A percentile compares a stretch with the other conserved stretches of the same genome.
These are phyloP conservation scores for Rotaria magnacalcarata DNA, from an alignment of 2,888 invertebrate species.

Conservation along the genomic window DNA sequence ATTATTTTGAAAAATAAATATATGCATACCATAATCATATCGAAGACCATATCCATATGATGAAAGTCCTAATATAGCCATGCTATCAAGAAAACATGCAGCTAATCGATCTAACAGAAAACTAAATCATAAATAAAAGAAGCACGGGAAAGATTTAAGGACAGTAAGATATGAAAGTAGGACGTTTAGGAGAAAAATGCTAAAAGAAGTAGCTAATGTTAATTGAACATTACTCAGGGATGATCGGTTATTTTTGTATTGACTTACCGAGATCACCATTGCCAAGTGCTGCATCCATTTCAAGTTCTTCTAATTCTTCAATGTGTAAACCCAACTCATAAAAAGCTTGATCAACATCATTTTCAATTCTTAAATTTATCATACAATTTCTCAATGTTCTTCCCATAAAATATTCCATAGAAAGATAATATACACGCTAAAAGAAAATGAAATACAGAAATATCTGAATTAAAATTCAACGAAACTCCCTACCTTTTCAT, in stretches of 20 bases:
- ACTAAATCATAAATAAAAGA: too few species aligned
- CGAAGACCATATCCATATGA: conserved; percentile 98
- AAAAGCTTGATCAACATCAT: conserved; percentile 93
- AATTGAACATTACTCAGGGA: too few species aligned
- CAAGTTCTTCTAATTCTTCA: conserved; percentile 91
- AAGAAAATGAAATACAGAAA: background rate
- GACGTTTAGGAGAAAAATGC: too few species aligned
- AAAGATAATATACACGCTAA: conserved; percentile 88
- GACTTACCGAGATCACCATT: conserved; percentile 79
- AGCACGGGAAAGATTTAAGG: too few species aligned
- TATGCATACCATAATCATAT: conserved; percentile 80
- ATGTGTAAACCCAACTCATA: conserved; percentile 91
- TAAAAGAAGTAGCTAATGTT: too few species aligned
- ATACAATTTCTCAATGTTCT: conserved; percentile 94
- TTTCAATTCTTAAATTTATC: conserved; percentile 96
- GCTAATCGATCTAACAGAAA: conserved; percentile 74
- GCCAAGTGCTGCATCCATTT: conserved; percentile 96
- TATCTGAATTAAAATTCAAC: background rate
- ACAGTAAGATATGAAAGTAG: too few species aligned
- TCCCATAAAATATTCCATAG: conserved; percentile 99
- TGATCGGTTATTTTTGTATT: too few species aligned
- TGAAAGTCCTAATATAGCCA: conserved; percentile 93
- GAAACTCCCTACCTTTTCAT: conserved; percentile 67
- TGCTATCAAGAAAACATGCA: conserved; percentile 97
- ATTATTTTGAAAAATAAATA: background rate